Base-by-base conservation (phyloP, 2,888 invertebrate genomes). In the Argyresthia albistria region DNA sequence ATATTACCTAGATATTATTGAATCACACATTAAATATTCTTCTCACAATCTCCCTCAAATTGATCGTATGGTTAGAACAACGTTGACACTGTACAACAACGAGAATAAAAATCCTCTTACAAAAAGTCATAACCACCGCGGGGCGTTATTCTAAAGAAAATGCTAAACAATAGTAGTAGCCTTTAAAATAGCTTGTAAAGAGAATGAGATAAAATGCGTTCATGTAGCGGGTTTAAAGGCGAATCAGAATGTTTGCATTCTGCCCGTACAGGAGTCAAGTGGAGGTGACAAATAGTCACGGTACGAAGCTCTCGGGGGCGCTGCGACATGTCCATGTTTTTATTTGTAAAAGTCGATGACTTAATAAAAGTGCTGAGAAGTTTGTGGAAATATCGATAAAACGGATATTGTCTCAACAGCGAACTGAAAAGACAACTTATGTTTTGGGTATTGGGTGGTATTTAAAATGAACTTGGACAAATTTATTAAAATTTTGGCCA, bases 271-370 rank as follows among this genome's bases (percentile, higher is more conserved):
- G 87, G 83, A 87, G 87, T 86, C 84, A 69, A 77, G 75, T 76
- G 70, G 73, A 73, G 75, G 86, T 86, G 87, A 87, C 87, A 87
- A 87, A 87, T 86, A 86, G 87, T 82, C 82, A 80, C 78, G 79
- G 75, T 70, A 77, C 74, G 73, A 73, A 78, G 76, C 82, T 80
- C 79, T 76, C 73, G 76, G 76, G 66, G 75, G 73, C 70, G 74
- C 70, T 59, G 69, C 69, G 72, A 74, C 69, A 73, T 76, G 74
- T 82, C 81, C 82, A 83, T 82, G 75, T 77, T 84, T 80, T 81
- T 79, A 78, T 82, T 83, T 75, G 70, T 67, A 67, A 58, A 69
- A 69, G 65, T 72, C 80, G 76, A 86, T 79, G 79, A 75, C 82
- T 84, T 82, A 80, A 84, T 84, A 73, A 51, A 74, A 84, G 84